These are phyloP conservation scores for Stigmatopora nigra DNA, from an alignment of 2,113 vertebrate species.

Conservation along the genomic window DNA sequence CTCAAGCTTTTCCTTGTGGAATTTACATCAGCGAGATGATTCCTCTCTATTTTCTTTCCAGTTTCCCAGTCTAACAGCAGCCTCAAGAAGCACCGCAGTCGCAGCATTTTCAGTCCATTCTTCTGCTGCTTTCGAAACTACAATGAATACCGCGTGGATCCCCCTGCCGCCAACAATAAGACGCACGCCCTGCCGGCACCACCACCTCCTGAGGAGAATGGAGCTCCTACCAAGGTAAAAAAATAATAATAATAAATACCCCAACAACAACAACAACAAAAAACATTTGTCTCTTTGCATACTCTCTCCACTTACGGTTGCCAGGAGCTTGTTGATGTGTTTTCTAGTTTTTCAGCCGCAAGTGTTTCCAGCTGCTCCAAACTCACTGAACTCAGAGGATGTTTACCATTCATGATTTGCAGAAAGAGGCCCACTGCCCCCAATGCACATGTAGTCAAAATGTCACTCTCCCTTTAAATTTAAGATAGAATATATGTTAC, in stretches of 20 bases:
- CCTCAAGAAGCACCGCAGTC: slow-evolving; percentile 89
- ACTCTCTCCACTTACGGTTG: background rate
- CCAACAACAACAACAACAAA: too few relatives aligned
- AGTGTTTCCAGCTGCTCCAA: slow-evolving; percentile 70
- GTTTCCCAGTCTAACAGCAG: slow-evolving; percentile 83
- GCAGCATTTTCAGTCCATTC: slow-evolving; percentile 94
- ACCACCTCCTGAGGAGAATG: slow-evolving; percentile 87
- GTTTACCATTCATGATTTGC: slow-evolving; percentile 66
- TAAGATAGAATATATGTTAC: too few relatives aligned
- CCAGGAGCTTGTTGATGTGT: slow-evolving; percentile 1
- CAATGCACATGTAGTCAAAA: slow-evolving; percentile 62
- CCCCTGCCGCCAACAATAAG: slow-evolving; percentile 78
- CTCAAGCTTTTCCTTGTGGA: background rate
- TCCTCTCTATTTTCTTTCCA: slow-evolving; percentile 40
- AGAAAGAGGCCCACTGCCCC: slow-evolving; percentile 64
- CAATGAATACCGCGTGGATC: slow-evolving; percentile 88
- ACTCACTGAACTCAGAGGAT: slow-evolving; percentile 69
- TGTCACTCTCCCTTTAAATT: slow-evolving; percentile 29
- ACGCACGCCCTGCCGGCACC: slow-evolving; percentile 76
- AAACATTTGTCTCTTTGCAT: slow-evolving; percentile 15
- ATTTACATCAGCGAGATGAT: background rate
- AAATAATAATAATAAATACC: too few relatives aligned
- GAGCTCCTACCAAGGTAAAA: slow-evolving; percentile 87
- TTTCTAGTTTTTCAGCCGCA: slow-evolving; percentile 45
- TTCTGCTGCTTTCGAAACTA: slow-evolving; percentile 98